Conservation (phyloP, 1,140 invertebrate genomes). For the Metopolophium dirhodum region DNA sequence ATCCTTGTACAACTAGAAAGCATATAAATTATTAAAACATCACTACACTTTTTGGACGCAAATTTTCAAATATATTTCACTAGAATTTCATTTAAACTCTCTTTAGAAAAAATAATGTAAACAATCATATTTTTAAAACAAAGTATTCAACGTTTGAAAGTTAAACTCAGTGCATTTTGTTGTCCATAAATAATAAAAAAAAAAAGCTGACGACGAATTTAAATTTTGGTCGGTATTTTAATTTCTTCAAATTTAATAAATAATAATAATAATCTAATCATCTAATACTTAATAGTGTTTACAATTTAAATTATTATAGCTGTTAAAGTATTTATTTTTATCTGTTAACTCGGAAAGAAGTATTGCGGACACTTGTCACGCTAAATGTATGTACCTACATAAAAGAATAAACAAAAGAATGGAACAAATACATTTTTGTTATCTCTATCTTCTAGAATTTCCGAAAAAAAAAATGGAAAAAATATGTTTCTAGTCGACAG, state of each 20-base stretch:
- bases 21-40: slow-evolving; percentile 34
- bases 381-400: background rate
- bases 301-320: background rate
- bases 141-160: background rate
- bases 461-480: background rate
- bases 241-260: background rate
- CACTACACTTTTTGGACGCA: background rate
- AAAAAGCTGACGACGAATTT: background rate
- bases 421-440: background rate
- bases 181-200: background rate
- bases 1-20: slow-evolving; percentile 1
- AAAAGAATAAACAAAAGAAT: background rate
- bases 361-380: background rate
- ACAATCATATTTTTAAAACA: background rate
- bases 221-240: background rate
- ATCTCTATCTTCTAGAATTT: background rate
- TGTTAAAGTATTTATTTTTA: background rate
- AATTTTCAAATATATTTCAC: slow-evolving; percentile 10
- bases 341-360: background rate
- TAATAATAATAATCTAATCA: too few relatives aligned
- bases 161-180: background rate
- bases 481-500: background rate
- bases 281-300: background rate
- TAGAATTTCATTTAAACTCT: background rate
- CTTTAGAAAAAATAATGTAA: background rate